Base-by-base conservation (phyloP, 2,888 invertebrate species). In the Synergus laeviventris region DNA sequence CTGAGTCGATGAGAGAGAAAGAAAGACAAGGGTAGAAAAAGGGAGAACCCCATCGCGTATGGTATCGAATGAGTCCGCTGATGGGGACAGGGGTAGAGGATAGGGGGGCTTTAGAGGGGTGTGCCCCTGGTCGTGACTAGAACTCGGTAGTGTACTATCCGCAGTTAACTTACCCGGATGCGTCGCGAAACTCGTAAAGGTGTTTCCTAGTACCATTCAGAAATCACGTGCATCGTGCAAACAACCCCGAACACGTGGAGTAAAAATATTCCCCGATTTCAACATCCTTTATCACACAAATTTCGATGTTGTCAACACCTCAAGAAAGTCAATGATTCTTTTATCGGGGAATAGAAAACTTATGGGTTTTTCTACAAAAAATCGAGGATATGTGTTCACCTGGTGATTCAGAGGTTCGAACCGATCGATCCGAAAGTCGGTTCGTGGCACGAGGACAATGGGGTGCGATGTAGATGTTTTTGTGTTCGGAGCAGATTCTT, bases 121-220 rank as follows among this genome's bases (percentile, higher is more conserved):
- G 88, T 86, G 85, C 89, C 89, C 87, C 87, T 85, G 85, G 81
- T 79, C 79, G 83, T 83, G 81, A 85, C 84, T 82, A 77, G 84
- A 74, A 83, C 82, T 76, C 79, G 83, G 86, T 87, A 89, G 88
- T 89, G 82, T 84, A 84, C 86, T 85, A 84, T 81, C 77, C 81
- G 87, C 85, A 84, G 85, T 66, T 77, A 73, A 76, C 83, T 86
- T 82, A 84, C 83, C 84, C 85, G 84, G 83, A 84, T 84, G 83
- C 81, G 24, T 45, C 42, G 66, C 45, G 45, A 70, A 24, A 56
- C 45, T 24, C 66, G 12, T 64, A 42, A 64, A 64, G 21, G 64
- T 64, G 21, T 64, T 14, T 45, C 66, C n/a, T 24, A n/a, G n/a
- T 21, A 16, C 66, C 42, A 45, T 70, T 49, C 16, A 70, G 16